These are phyloP conservation scores for Dermatophagoides farinae DNA, from an alignment of 1,140 invertebrate species.

Conservation along the genomic window DNA sequence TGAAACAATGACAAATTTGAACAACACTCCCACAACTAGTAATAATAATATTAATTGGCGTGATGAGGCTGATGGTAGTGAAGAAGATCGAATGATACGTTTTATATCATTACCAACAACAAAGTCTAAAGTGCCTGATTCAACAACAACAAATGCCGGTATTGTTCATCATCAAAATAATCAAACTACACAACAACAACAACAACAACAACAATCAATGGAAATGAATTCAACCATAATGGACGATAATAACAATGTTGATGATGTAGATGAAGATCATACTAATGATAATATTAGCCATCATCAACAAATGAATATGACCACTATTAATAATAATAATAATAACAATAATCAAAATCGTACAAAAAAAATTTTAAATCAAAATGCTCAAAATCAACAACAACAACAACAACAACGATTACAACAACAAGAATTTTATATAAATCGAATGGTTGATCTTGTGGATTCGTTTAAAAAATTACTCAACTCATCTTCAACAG, in stretches of 20 bases:
- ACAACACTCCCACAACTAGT: not conserved
- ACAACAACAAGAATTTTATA: not conserved
- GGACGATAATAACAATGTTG: too few species aligned
- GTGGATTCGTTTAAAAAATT: conserved; percentile 3
- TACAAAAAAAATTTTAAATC: too few species aligned
- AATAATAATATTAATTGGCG: conserved; percentile 6
- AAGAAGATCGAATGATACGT: not conserved
- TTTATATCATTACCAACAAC: too few species aligned
- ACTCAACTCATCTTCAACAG: not conserved
- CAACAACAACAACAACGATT: not conserved
- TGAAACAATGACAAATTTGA: too few species aligned
- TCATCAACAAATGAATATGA: not conserved
- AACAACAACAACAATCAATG: too few species aligned
- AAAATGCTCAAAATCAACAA: not conserved
- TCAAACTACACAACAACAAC: too few species aligned
- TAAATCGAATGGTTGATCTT: conserved; percentile 1
- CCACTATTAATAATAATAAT: not conserved
- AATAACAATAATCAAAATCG: not conserved
- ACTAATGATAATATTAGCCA: too few species aligned
- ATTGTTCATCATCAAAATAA: too few species aligned
- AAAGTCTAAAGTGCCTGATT: too few species aligned
- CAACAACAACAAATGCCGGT: too few species aligned
- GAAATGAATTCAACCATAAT: too few species aligned
- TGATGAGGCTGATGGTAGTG: conserved; percentile 6
- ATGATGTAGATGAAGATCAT: too few species aligned